These are phyloP conservation scores for Tinamus major DNA, from an alignment of 2,797 vertebrate genomes.

Conservation along the genomic window DNA sequence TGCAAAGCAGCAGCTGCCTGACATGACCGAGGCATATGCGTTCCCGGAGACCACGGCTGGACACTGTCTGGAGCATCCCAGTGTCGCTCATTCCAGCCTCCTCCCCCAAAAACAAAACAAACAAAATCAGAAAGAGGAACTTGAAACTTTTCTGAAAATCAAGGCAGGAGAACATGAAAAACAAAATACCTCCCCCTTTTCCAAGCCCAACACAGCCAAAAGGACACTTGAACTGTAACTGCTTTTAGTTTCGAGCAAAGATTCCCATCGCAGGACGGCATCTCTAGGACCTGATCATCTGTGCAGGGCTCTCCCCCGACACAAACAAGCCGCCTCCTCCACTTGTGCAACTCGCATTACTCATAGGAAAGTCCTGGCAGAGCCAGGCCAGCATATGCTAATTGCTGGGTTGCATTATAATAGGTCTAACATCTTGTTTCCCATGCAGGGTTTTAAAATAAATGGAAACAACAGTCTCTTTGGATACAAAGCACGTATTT, in stretches of 20 bases:
- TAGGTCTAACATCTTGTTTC: conserved; percentile 64
- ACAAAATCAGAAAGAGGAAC: not conserved
- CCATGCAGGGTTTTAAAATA: conserved; percentile 53
- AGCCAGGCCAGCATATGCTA: conserved; percentile 58
- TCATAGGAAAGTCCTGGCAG: conserved; percentile 57
- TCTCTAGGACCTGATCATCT: conserved; percentile 19
- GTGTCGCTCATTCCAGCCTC: not conserved
- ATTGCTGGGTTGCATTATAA: conserved; percentile 65
- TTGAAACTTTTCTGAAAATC: not conserved
- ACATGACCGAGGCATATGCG: not conserved
- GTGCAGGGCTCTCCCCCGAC: not conserved
- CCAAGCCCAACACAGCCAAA: not conserved
- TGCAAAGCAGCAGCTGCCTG: not conserved
- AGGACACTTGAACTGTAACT: not conserved
- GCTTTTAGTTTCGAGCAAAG: not conserved
- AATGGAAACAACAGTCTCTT: conserved; percentile 49
- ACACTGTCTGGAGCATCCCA: not conserved
- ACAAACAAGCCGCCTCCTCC: conserved; percentile 29
- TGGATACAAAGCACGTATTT: conserved; percentile 29
- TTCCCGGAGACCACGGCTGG: not conserved
- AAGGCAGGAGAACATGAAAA: not conserved
- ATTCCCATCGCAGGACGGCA: not conserved
- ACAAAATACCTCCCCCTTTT: not conserved
- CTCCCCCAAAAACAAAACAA: not conserved
- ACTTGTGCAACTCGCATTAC: conserved; percentile 58